Evolutionary conservation across 2,797 vertebrate genomes (phyloP).

Genomic region (Urocyon cinereoargenteus): DNA sequence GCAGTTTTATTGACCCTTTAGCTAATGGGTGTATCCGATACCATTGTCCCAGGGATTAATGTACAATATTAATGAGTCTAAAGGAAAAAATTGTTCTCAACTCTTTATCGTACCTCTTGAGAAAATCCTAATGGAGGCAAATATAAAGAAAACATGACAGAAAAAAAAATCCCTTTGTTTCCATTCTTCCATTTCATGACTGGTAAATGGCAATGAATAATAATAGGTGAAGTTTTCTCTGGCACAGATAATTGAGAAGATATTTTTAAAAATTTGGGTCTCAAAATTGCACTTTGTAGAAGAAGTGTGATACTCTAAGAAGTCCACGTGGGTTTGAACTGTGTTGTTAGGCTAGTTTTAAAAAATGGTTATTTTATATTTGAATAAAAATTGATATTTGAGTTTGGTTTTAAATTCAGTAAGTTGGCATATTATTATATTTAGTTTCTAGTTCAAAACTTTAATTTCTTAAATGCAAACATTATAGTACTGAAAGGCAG

Average conservation of each 20-base stretch:
- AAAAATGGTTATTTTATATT: not conserved
- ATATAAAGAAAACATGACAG: not conserved
- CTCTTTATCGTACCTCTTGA: constrained; percentile 38
- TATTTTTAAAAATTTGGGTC: not conserved
- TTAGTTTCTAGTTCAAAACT: constrained; percentile 4
- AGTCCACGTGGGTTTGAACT: not conserved
- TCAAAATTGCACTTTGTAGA: not conserved
- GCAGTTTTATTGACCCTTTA: constrained; percentile 63
- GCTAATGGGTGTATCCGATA: constrained; percentile 49
- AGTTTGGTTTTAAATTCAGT: constrained; percentile 19
- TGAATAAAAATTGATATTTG: constrained; percentile 20
- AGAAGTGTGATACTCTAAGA: not conserved
- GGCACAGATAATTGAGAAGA: not conserved
- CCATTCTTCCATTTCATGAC: not conserved
- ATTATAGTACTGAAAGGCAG: not conserved
- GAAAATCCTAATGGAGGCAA: constrained; percentile 52
- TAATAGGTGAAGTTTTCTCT: not conserved
- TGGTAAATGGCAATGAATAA: not conserved
- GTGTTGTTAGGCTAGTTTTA: not conserved
- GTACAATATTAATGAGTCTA: constrained; percentile 75
- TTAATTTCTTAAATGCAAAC: not conserved
- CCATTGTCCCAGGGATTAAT: not conserved
- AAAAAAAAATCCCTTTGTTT: not conserved
- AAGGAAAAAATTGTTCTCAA: constrained; percentile 35
- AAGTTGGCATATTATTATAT: not conserved